Conservation (phyloP, 2,113 vertebrate species). For the Sander vitreus region DNA sequence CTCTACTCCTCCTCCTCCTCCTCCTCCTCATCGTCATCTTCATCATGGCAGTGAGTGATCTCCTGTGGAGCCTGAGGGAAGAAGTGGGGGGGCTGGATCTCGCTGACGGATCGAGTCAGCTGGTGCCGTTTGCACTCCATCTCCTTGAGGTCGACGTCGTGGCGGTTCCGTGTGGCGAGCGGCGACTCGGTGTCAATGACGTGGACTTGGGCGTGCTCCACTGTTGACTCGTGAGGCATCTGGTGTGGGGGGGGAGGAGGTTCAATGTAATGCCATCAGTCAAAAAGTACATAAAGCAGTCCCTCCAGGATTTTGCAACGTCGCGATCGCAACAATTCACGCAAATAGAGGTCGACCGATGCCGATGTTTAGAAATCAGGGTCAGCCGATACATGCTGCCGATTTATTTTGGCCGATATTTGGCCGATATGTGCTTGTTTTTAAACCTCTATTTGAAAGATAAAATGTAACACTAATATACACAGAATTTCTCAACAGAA, state of each 20-base stretch:
- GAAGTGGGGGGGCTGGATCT: conserved; percentile 95
- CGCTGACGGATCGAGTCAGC: conserved; percentile 94
- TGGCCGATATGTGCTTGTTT: too few relatives aligned
- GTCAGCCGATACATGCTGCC: too few relatives aligned
- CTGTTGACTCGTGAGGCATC: conserved; percentile 98
- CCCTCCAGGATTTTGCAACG: too few relatives aligned
- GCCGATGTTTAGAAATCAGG: too few relatives aligned
- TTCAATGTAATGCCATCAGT: not conserved
- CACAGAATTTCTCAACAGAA: too few relatives aligned
- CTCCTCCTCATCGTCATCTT: conserved; percentile 97
- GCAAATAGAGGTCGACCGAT: too few relatives aligned
- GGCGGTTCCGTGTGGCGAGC: conserved; percentile 92
- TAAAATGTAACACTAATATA: too few relatives aligned
- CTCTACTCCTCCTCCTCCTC: conserved; percentile 90
- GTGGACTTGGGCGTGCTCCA: conserved; percentile 91
- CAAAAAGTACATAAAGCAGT: not conserved
- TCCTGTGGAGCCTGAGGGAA: conserved; percentile 94
- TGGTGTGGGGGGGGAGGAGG: conserved; percentile 46
- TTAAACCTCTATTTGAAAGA: too few relatives aligned
- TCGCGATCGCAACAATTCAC: too few relatives aligned
- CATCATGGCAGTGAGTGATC: conserved; percentile 98
- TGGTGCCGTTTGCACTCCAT: conserved; percentile 91
- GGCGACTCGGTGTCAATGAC: conserved; percentile 90
- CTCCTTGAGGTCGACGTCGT: conserved; percentile 90
- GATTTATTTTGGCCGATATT: too few relatives aligned